Evolutionary conservation across 2,888 invertebrate species (phyloP), one percentile per base, ranked within the genome.

Genomic region (Drosophila ustulata): DNA sequence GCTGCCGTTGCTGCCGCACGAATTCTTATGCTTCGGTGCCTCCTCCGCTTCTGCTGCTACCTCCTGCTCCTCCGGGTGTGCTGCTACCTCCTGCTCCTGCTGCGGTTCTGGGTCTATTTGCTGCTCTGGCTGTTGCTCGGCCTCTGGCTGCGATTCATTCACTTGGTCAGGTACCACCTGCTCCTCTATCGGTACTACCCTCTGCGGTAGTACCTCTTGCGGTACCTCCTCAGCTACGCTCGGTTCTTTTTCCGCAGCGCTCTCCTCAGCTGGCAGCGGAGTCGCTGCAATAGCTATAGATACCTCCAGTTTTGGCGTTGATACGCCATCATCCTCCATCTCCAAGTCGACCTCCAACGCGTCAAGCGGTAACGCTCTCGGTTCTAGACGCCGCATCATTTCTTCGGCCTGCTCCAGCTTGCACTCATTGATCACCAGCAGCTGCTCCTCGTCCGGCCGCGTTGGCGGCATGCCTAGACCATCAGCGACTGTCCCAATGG

Each of bases 361-460:
- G 28, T 5, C 5, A 5, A 4, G 1, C 28, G 28, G 4, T 28
- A 2, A 0, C 28, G 28, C 28, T 28, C 4, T 28, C 28, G 4
- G 28, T 28, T 28, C 28, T 4, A 28, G 5, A 28, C 28, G 4
- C 18, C 18, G 18, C 18, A 18, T 18, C 0, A 61, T 34, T 0
- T 52, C 57, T 0, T 50, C 53, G 1, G n/a, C 11, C 8, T 7
- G n/a, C 8, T 75, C 80, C 8, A 70, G 5, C 11, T 71, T 70
- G 37, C 83, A 80, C 32, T 72, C 87, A 23, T 86, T 80, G 3
- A 80, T 34, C 5, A 86, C 82, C 0, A 75, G 26, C 9, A 78
- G 1, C 1, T 51, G 45, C 2, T 83, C 75, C 41, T 55, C 32
- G 1, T 78, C 65, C 1, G 64, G 65, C 25, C 41, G 5, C 2